Conservation (phyloP, 2,113 vertebrate genomes). For the Tylochromis polylepis region DNA sequence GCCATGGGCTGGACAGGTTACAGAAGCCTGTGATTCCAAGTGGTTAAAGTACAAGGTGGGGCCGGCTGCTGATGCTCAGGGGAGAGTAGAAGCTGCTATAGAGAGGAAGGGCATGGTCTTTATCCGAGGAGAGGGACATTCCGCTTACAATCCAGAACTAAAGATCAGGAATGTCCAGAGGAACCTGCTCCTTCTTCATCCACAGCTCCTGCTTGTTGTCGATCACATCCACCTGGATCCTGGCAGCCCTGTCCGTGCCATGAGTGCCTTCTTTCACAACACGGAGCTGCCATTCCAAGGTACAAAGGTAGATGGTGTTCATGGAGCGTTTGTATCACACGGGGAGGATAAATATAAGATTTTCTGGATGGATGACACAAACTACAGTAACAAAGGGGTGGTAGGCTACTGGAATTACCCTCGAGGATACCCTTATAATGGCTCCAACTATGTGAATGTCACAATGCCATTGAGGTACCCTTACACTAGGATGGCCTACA, state of each 20-base stretch:
- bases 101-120: slow-evolving; percentile 86
- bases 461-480: slow-evolving; percentile 84
- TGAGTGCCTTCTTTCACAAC: slow-evolving; percentile 94
- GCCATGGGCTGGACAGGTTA: slow-evolving; percentile 94
- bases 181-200: slow-evolving; percentile 88
- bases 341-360: slow-evolving; percentile 85
- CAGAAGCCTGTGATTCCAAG: slow-evolving; percentile 93
- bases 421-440: slow-evolving; percentile 89
- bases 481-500: slow-evolving; percentile 83
- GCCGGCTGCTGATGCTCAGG: slow-evolving; percentile 83
- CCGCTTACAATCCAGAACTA: slow-evolving; percentile 84
- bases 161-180: slow-evolving; percentile 85
- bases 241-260: slow-evolving; percentile 77
- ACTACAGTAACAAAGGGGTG: slow-evolving; percentile 81
- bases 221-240: slow-evolving; percentile 87
- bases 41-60: slow-evolving; percentile 95
- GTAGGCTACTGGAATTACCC: slow-evolving; percentile 85
- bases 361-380: slow-evolving; percentile 97
- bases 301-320: slow-evolving; percentile 76
- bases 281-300: slow-evolving; percentile 87
- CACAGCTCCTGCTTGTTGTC: slow-evolving; percentile 90
- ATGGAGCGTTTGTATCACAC: slow-evolving; percentile 84
- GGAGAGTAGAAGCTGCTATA: slow-evolving; percentile 79
- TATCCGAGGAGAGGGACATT: slow-evolving; percentile 86
- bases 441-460: slow-evolving; percentile 94